Evolutionary conservation across 1,140 invertebrate species (phyloP), one percentile per base, ranked within the genome.

Genomic region (Lordiphosa clarofinis): DNA sequence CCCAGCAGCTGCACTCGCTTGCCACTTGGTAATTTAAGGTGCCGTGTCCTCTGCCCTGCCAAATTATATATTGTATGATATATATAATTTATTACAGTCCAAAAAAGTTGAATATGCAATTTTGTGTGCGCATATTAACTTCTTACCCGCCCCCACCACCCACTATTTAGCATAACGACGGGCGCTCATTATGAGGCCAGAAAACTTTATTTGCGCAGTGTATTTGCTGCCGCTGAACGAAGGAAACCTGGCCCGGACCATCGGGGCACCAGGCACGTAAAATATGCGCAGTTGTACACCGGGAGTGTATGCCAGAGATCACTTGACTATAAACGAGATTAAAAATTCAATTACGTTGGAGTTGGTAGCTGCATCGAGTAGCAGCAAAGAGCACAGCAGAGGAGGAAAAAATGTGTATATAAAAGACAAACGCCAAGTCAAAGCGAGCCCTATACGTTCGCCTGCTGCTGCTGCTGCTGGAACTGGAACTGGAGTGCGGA

Each of bases 251-350:
- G 36, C 55, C 50, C 37, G 59, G 55, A 39, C 40, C 47, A 49
- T 11, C 46, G 13, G 55, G 49, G 28, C 47, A 60, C 52, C 66
- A 61, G 70, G 63, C 65, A 73, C 70, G 70, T 73, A 73, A 73
- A 73, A 73, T 73, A 73, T 73, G 70, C 70, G 71, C 62, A 71
- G 67, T 62, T 67, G 67, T 71, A 67, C 58, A 59, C 52, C 57
- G 48, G 40, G 54, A 84, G 68, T 76, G 46, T 79, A 84, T 86
- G 79, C 79, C 79, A 86, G 79, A 84, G 79, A 84, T 84, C 79
- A 84, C 79, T 84, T 84, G 79, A 84, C 79, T 84, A 84, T 84
- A 86, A 84, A 84, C 79, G 79, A 84, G 79, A 84, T 84, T 84
- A 84, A 84, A 84, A 84, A 84, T 84, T 84, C 79, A 84, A 84